Conservation (phyloP, 2,888 invertebrate genomes). For the Phanerotoma sp. region DNA sequence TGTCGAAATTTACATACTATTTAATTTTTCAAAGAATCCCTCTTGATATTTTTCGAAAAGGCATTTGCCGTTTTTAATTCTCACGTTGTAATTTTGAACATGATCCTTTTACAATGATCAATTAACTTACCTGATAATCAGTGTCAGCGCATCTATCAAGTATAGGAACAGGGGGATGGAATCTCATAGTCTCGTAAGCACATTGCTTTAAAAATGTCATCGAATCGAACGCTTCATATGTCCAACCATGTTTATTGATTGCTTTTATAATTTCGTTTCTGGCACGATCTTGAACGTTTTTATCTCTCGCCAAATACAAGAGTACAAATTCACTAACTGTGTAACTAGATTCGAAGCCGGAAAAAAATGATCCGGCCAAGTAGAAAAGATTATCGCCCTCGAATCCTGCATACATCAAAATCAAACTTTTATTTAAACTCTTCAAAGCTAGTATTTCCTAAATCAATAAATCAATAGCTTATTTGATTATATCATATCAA, state of each 20-base stretch:
- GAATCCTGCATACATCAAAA: too few relatives aligned
- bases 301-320: conserved; percentile 45
- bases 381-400: conserved; percentile 49
- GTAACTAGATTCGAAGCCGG: conserved; percentile 52
- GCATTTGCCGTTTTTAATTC: too few relatives aligned
- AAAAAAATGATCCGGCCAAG: conserved; percentile 51
- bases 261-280: conserved; percentile 42
- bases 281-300: conserved; percentile 39
- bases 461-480: too few relatives aligned
- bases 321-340: conserved; percentile 45
- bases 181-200: conserved; percentile 44
- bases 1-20: too few relatives aligned
- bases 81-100: too few relatives aligned
- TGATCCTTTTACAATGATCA: too few relatives aligned
- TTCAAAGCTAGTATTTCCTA: too few relatives aligned
- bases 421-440: too few relatives aligned
- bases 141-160: conserved; percentile 45
- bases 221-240: conserved; percentile 47
- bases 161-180: conserved; percentile 52
- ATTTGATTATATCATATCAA: too few relatives aligned
- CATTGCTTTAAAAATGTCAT: conserved; percentile 50
- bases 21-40: too few relatives aligned
- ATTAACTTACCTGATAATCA: conserved; percentile 41
- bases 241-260: conserved; percentile 43
- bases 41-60: too few relatives aligned